These are phyloP conservation scores for Elegia similella DNA, from an alignment of 2,888 invertebrate species.

Conservation along the genomic window DNA sequence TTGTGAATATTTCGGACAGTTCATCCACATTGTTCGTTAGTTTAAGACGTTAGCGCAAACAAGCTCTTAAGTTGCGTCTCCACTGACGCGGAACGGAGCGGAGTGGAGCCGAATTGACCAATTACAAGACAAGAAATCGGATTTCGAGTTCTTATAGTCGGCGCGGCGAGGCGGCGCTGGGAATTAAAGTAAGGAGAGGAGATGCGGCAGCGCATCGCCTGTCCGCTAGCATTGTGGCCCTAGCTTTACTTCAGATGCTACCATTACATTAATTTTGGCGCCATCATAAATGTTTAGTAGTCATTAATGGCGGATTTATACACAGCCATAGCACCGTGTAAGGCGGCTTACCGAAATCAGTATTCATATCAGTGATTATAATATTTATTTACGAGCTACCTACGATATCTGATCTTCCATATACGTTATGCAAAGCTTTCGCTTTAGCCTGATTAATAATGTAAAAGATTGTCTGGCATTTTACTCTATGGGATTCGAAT, in stretches of 20 bases:
- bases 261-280: conserved; percentile 13
- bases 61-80: too few species aligned
- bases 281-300: conserved; percentile 13
- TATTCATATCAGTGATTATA: conserved; percentile 14
- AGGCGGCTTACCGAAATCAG: conserved; percentile 1
- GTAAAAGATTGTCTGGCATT: background rate
- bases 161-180: too few species aligned
- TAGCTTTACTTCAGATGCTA: background rate
- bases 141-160: too few species aligned
- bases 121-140: too few species aligned
- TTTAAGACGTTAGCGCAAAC: too few species aligned
- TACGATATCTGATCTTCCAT: conserved; percentile 9
- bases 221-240: too few species aligned
- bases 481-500: background rate
- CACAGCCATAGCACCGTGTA: background rate
- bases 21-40: too few species aligned
- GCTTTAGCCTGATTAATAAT: background rate
- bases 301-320: conserved; percentile 5
- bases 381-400: conserved; percentile 20
- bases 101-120: too few species aligned
- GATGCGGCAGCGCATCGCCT: too few species aligned
- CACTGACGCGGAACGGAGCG: too few species aligned
- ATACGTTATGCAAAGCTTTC: background rate
- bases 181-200: too few species aligned
- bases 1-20: too few species aligned